Percentiles rank a stretch among this genome's conserved stretches.
Evolutionary conservation across 2,113 vertebrate species (phyloP).

Genomic region (Urocolius indicus): DNA sequence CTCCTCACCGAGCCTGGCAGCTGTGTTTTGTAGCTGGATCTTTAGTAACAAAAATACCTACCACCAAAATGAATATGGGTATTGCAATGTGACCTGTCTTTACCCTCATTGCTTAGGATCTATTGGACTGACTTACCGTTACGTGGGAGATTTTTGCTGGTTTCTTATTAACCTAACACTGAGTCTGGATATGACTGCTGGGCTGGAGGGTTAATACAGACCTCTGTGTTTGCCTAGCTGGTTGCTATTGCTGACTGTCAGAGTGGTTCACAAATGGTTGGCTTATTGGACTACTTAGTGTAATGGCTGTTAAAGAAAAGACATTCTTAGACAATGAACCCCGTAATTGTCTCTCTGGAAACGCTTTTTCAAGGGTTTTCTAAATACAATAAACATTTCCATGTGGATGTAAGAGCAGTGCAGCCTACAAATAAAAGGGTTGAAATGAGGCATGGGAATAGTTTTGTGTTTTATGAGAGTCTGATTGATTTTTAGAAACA

Average conservation of each 20-base stretch:
- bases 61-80: not conserved
- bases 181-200: not conserved
- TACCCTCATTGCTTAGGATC: not conserved
- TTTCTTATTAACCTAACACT: not conserved
- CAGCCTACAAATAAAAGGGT: not conserved
- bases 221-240: not conserved
- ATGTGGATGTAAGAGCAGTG: not conserved
- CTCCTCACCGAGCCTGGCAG: not conserved
- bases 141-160: not conserved
- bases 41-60: not conserved
- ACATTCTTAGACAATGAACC: not conserved
- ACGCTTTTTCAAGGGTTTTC: not conserved
- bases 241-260: not conserved
- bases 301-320: not conserved
- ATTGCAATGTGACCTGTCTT: not conserved
- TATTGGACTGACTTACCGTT: not conserved
- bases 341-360: slow-evolving; percentile 1
- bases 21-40: not conserved
- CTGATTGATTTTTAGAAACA: not conserved
- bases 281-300: not conserved
- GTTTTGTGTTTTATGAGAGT: not conserved
- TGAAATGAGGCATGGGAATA: not conserved
- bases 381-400: slow-evolving; percentile 18
- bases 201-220: not conserved
- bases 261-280: not conserved